A percentile compares a stretch with the other conserved stretches of the same genome.
These are phyloP conservation scores for Heliconius nattereri DNA, from an alignment of 1,140 invertebrate species.

Conservation along the genomic window DNA sequence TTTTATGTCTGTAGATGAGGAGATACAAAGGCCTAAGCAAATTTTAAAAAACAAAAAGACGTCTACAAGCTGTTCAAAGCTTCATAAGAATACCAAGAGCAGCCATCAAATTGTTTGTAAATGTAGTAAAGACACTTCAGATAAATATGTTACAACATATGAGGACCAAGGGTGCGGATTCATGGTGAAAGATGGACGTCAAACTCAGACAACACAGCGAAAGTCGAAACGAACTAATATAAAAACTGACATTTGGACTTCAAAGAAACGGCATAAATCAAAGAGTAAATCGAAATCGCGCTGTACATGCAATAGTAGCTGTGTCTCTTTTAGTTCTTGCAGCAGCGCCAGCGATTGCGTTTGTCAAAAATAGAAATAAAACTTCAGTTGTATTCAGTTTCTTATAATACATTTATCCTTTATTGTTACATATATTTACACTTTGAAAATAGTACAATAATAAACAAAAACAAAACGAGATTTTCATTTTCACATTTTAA, in stretches of 20 bases:
- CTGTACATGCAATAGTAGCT: background rate
- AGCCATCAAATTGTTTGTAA: constrained; percentile 37
- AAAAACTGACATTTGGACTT: constrained; percentile 22
- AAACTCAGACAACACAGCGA: constrained; percentile 42
- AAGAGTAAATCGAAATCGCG: background rate
- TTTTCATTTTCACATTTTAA: constrained; percentile 53
- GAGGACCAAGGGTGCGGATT: constrained; percentile 41
- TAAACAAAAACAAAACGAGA: constrained; percentile 75
- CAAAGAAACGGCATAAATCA: background rate
- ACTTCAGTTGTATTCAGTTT: constrained; percentile 58
- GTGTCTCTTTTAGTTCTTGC: constrained; percentile 10
- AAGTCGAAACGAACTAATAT: constrained; percentile 25
- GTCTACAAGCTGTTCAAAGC: constrained; percentile 25
- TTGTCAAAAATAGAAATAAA: constrained; percentile 46
- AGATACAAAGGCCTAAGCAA: constrained; percentile 24
- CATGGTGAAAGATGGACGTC: constrained; percentile 21
- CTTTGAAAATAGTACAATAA: constrained; percentile 67
- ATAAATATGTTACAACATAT: constrained; percentile 55
- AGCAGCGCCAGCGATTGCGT: constrained; percentile 1
- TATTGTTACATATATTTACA: constrained; percentile 76
- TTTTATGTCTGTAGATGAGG: constrained; percentile 48
- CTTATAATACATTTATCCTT: constrained; percentile 77
- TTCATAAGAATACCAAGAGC: constrained; percentile 25
- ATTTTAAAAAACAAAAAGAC: constrained; percentile 32
- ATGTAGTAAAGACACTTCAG: constrained; percentile 41